phyloP scores from a whole-genome alignment of 2,797 vertebrate genomes.

The Chelon labrosus region DNA sequence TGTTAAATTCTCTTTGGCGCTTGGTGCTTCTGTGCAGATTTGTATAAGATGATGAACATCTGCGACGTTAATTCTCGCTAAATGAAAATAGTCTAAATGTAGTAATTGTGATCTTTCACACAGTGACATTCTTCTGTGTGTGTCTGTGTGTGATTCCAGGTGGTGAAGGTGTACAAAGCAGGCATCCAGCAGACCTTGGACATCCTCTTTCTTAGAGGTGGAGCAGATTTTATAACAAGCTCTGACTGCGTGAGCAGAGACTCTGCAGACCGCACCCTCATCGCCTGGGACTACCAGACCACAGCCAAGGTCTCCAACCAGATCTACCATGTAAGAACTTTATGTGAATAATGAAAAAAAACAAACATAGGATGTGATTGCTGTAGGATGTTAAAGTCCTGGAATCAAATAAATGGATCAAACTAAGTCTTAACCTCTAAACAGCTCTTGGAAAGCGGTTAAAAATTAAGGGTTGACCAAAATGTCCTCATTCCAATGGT shows the following conservation, averaged over 20 bases:
- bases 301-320: constrained; percentile 97
- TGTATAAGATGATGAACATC: not conserved
- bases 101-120: not conserved
- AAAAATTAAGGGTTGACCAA: too few species aligned
- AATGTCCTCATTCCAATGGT: too few species aligned
- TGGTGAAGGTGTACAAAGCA: constrained; percentile 90
- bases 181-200: constrained; percentile 94
- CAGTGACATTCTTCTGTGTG: not conserved
- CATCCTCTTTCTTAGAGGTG: constrained; percentile 92
- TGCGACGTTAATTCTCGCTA: not conserved
- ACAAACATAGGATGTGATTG: not conserved
- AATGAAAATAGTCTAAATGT: not conserved
- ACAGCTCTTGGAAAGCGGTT: too few species aligned
- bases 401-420: too few species aligned
- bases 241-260: constrained; percentile 95
- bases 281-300: constrained; percentile 95
- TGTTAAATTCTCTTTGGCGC: constrained; percentile 6
- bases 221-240: constrained; percentile 92
- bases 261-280: constrained; percentile 95
- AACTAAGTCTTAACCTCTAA: too few species aligned
- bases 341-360: not conserved
- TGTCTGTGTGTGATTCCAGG: constrained; percentile 74
- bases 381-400: not conserved
- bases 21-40: not conserved
- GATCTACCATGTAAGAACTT: constrained; percentile 93